phyloP scores from a whole-genome alignment of 2,888 invertebrate genomes.

The Sphaerophoria rueppellii region DNA sequence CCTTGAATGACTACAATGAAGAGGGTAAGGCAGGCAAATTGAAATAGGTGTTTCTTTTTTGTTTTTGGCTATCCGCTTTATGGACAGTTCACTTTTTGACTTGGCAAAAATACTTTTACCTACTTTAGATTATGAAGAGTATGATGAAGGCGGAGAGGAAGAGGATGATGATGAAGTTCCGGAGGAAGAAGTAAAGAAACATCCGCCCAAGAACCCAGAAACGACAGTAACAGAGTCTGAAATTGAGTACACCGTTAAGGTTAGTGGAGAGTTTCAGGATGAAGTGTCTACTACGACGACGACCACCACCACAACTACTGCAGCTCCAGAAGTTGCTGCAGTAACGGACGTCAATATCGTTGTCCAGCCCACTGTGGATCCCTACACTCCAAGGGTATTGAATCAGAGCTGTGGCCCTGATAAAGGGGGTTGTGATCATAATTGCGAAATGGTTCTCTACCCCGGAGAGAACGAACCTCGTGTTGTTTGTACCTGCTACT shows the following conservation, averaged over 20 bases:
- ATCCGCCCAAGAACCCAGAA: slow-evolving; percentile 14
- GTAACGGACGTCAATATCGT: slow-evolving; percentile 75
- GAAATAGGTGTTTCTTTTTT: slow-evolving; percentile 42
- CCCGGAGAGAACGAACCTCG: slow-evolving; percentile 80
- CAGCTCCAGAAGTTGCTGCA: slow-evolving; percentile 44
- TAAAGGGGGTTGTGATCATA: slow-evolving; percentile 83
- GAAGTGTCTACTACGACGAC: neutral
- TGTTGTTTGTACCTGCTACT: slow-evolving; percentile 79
- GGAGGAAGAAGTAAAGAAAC: slow-evolving; percentile 24
- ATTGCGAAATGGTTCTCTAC: slow-evolving; percentile 81
- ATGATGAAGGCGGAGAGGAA: slow-evolving; percentile 73
- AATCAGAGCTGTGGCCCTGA: slow-evolving; percentile 81
- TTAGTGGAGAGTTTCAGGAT: slow-evolving; percentile 42
- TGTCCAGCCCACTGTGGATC: slow-evolving; percentile 77
- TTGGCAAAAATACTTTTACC: neutral
- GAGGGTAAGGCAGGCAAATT: slow-evolving; percentile 67
- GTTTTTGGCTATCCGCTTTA: slow-evolving; percentile 32
- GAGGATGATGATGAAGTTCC: slow-evolving; percentile 66
- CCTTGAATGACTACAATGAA: slow-evolving; percentile 75
- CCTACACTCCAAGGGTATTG: slow-evolving; percentile 78
- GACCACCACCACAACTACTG: neutral
- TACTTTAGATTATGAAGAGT: slow-evolving; percentile 74
- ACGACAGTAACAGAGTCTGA: slow-evolving; percentile 19
- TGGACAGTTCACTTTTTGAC: slow-evolving; percentile 11
- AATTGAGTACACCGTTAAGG: slow-evolving; percentile 41